Evolutionary conservation across 2,888 invertebrate genomes (phyloP).

Genomic region (Seira musarum): DNA sequence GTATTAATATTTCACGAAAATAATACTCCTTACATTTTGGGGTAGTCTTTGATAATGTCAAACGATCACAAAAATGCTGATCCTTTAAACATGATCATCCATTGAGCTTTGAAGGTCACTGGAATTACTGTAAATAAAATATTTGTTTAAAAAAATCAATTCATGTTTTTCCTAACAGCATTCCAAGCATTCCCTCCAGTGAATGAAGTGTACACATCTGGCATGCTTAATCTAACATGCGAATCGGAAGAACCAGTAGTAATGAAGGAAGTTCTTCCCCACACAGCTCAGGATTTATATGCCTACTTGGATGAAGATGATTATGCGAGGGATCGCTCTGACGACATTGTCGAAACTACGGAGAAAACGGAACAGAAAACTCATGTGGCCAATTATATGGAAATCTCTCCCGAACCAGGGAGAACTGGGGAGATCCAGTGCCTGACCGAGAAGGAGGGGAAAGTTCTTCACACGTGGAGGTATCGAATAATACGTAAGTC

Average conservation of each 20-base stretch:
- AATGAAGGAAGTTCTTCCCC: constrained; percentile 54
- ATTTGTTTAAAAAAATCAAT: neutral
- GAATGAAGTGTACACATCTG: constrained; percentile 52
- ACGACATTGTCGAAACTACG: constrained; percentile 57
- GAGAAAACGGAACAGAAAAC: constrained; percentile 56
- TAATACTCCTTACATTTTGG: too few species aligned
- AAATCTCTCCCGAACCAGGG: constrained; percentile 55
- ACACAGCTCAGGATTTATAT: constrained; percentile 37
- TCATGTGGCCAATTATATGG: constrained; percentile 63
- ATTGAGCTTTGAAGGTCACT: too few species aligned
- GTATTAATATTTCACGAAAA: too few species aligned
- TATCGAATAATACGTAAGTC: constrained; percentile 61
- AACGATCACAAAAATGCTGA: too few species aligned
- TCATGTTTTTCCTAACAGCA: constrained; percentile 31
- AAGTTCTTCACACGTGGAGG: constrained; percentile 62
- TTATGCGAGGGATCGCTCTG: constrained; percentile 40
- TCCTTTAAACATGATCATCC: neutral
- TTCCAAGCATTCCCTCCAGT: constrained; percentile 52
- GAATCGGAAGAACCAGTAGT: constrained; percentile 61
- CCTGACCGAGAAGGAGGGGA: constrained; percentile 58
- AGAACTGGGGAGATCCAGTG: constrained; percentile 64
- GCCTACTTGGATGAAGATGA: constrained; percentile 53
- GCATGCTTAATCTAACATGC: constrained; percentile 59
- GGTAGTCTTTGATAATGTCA: too few species aligned
- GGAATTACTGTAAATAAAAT: neutral